Evolutionary conservation across 2,797 vertebrate genomes (phyloP).

Genomic region (Tympanoctomys barrerae): DNA sequence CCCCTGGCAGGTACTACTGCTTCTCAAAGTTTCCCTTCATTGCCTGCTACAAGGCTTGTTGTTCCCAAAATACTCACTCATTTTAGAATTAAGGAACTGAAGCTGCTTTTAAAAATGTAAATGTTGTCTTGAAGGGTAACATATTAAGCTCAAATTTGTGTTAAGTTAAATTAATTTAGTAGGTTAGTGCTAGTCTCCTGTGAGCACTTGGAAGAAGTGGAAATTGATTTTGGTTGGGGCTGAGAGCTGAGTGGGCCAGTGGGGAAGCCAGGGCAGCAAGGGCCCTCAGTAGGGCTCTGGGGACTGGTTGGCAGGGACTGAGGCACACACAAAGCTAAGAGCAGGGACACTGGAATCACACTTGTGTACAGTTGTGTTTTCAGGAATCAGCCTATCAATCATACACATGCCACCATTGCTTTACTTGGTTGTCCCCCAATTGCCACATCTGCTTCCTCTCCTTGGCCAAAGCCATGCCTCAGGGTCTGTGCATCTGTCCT

Average conservation of each 20-base stretch:
- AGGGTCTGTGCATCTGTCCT: background rate
- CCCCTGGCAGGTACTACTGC: background rate
- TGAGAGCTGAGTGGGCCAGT: background rate
- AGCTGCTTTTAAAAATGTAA: constrained; percentile 73
- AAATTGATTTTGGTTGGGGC: constrained; percentile 65
- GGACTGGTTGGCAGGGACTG: background rate
- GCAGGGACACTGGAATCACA: background rate
- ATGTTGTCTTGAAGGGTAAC: constrained; percentile 71
- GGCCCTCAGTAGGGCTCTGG: background rate
- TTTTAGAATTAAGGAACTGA: constrained; percentile 58
- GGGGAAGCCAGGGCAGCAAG: background rate
- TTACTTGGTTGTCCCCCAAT: background rate
- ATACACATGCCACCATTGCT: background rate
- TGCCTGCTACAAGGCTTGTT: background rate
- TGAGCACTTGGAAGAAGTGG: background rate
- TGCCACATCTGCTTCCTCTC: background rate
- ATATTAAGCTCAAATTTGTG: constrained; percentile 75
- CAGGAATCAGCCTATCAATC: constrained; percentile 3
- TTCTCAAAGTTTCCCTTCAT: background rate
- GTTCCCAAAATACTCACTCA: background rate
- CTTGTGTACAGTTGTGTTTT: background rate
- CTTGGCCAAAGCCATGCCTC: background rate
- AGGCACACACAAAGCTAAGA: background rate
- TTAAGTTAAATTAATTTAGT: constrained; percentile 72
- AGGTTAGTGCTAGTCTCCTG: constrained; percentile 61